These are phyloP conservation scores for Polyommatus icarus DNA, from an alignment of 2,888 invertebrate species.

Conservation along the genomic window DNA sequence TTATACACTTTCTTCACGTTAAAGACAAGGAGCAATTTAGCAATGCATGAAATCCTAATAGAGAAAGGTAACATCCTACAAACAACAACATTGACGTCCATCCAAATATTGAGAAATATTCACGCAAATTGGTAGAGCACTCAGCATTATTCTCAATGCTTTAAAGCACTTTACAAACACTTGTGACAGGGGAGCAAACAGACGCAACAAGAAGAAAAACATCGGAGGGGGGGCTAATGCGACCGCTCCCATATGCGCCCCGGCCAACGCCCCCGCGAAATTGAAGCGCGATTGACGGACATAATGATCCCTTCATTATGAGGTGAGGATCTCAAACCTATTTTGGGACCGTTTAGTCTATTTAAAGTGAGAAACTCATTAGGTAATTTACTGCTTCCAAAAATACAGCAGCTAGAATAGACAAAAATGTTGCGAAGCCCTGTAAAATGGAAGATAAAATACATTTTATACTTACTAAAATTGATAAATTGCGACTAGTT, in stretches of 20 bases:
- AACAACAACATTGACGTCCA: too few species aligned
- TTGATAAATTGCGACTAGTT: too few species aligned
- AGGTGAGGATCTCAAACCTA: slow-evolving; percentile 34
- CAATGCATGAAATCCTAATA: neutral
- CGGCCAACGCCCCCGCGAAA: slow-evolving; percentile 63
- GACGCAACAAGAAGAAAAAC: slow-evolving; percentile 58
- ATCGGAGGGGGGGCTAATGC: slow-evolving; percentile 61
- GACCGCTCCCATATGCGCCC: slow-evolving; percentile 56
- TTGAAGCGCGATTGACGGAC: slow-evolving; percentile 53
- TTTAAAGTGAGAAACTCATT: neutral
- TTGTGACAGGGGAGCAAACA: slow-evolving; percentile 56
- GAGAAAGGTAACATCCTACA: too few species aligned
- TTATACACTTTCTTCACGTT: too few species aligned
- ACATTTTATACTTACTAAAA: too few species aligned
- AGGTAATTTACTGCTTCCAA: neutral
- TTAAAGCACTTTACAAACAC: neutral
- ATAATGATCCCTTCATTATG: slow-evolving; percentile 45
- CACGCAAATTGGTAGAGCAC: neutral
- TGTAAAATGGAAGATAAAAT: neutral
- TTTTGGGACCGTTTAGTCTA: neutral
- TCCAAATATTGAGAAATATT: too few species aligned
- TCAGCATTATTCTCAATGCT: neutral
- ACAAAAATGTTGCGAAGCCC: neutral
- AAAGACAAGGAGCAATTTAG: too few species aligned
- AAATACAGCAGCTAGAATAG: neutral